Conservation (phyloP, 1,140 invertebrate species). For the Drosophila punjabiensis region DNA sequence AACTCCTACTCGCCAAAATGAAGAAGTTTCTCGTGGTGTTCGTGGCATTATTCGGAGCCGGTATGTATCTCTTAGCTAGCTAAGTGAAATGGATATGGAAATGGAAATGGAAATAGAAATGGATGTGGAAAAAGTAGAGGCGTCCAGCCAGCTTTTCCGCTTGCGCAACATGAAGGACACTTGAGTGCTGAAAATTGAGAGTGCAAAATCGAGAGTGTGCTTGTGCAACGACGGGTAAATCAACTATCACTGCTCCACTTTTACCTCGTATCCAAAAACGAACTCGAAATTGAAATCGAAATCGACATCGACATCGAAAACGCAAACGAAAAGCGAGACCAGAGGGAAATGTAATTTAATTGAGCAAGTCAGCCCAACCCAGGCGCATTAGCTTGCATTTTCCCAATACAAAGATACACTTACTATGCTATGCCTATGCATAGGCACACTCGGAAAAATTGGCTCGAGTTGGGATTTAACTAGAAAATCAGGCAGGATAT, state of each 20-base stretch:
- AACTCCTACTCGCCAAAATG: conserved; percentile 71
- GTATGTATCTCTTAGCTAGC: conserved; percentile 82
- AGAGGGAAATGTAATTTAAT: conserved; percentile 57
- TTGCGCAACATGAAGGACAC: conserved; percentile 77
- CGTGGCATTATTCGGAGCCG: conserved; percentile 85
- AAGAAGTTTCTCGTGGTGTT: conserved; percentile 85
- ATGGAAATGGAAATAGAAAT: conserved; percentile 3
- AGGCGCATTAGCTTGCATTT: conserved; percentile 73
- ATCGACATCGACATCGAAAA: conserved; percentile 39
- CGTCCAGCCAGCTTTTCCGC: conserved; percentile 49
- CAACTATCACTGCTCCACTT: conserved; percentile 80
- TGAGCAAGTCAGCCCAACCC: conserved; percentile 52
- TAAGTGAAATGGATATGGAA: conserved; percentile 45
- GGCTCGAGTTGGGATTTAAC: neutral
- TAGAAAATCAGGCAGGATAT: neutral
- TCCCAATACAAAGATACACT: conserved; percentile 18
- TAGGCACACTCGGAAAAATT: neutral
- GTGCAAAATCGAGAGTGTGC: conserved; percentile 72
- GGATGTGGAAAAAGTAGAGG: conserved; percentile 16
- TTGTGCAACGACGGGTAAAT: conserved; percentile 77
- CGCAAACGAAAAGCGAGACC: conserved; percentile 63
- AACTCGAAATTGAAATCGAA: conserved; percentile 28
- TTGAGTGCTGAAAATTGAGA: conserved; percentile 59
- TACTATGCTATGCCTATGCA: conserved; percentile 6
- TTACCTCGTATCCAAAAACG: conserved; percentile 46